Base-by-base conservation (phyloP, 1,140 invertebrate species). In the Lanistes nyassanus region DNA sequence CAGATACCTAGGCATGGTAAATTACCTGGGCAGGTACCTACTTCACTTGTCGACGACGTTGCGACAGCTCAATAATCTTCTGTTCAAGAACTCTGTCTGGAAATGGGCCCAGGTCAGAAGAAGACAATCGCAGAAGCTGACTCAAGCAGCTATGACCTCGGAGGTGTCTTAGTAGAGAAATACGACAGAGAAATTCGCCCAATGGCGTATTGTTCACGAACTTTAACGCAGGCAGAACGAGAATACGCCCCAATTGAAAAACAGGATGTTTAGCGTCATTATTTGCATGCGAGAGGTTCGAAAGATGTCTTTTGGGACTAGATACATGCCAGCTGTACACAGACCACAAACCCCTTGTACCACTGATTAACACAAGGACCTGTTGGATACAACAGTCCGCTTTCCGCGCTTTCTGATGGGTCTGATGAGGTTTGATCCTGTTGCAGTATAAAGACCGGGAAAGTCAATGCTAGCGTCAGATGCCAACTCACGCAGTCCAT, bases 221-320 rank as follows among this genome's bases (percentile, higher is more conserved):
- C 84, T 5, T 79, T 92, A 29, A 86, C 82, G 13, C 58, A 82
- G 29, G 81, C 89, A 9, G 88, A 92, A 80, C 75, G 82, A 77
- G 90, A 87, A 65, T 91, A 92, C 80, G 81, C 87, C 19, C 88
- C 90, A 76, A 89, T 91, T 42, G 90, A 92, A 64, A 91, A 88
- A 81, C 91, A 81, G 91, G 92, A 85, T 90, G 86, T 9, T 79
- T 91, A 29, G 88, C 89, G 16, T 84, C 91, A 23, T 76, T 91
- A 0, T 92, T 87, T 83, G 88, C 87, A 3, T 86, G 92, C 26
- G 85, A 87, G 68, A 89, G 90, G 80, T 92, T 92, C 82, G 83
- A 89, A n/a, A 79, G 90, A 60, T 92, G 90, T 80, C 66, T 91
- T 13, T 88, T 81, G 78, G 91, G 88, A 66, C 82, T 81, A 34